Evolutionary conservation across 2,797 vertebrate genomes (phyloP).

Genomic region (Tenualosa ilisha): DNA sequence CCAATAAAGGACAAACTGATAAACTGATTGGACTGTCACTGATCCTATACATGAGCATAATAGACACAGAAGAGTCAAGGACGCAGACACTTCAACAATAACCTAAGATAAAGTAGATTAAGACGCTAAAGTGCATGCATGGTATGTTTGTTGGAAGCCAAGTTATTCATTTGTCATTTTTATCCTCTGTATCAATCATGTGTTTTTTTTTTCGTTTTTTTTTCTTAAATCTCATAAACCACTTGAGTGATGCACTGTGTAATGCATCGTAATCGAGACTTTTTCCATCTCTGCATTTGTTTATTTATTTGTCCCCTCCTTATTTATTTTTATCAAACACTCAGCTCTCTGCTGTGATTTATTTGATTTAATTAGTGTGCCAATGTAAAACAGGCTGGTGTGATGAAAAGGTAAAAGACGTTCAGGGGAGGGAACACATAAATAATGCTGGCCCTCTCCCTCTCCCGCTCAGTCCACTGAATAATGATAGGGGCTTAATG

Average conservation of each 20-base stretch:
- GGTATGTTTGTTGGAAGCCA: constrained; percentile 11
- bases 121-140: neutral
- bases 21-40: neutral
- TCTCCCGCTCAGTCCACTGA: constrained; percentile 77
- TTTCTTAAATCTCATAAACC: constrained; percentile 73
- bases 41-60: neutral
- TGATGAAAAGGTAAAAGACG: constrained; percentile 80
- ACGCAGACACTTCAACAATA: neutral
- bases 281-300: constrained; percentile 70
- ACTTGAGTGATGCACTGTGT: constrained; percentile 74
- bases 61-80: neutral
- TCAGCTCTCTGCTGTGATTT: constrained; percentile 72
- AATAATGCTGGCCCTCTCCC: constrained; percentile 76
- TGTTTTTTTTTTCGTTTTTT: constrained; percentile 69
- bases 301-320: neutral
- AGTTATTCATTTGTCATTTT: constrained; percentile 71
- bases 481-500: constrained; percentile 87
- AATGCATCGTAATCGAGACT: constrained; percentile 88
- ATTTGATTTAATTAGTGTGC: constrained; percentile 94
- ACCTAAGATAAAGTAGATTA: neutral
- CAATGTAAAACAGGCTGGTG: constrained; percentile 87
- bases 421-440: constrained; percentile 80
- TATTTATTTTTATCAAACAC: constrained; percentile 34
- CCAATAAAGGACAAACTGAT: neutral
- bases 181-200: constrained; percentile 47